Conservation (phyloP, 2,797 vertebrate genomes). For the Arctocebus calabarensis region DNA sequence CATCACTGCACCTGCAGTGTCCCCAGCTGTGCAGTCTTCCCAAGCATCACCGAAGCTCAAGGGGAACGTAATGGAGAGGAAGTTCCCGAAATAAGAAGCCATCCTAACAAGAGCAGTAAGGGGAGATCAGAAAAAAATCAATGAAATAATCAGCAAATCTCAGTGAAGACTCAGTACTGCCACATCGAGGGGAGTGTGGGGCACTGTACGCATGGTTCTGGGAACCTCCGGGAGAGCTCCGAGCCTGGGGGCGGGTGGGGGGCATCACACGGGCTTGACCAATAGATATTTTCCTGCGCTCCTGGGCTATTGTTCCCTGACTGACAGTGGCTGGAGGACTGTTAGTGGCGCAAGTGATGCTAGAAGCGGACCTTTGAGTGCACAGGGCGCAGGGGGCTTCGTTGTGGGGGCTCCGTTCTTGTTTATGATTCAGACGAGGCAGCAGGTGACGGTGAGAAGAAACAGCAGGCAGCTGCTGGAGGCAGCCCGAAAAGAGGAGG, state of each 20-base stretch:
- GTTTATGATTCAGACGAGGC: neutral
- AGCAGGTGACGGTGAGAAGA: neutral
- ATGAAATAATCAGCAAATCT: neutral
- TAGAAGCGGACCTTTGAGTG: neutral
- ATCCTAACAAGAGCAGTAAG: neutral
- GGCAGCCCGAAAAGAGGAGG: neutral
- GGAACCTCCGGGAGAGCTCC: neutral
- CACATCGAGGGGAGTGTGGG: neutral
- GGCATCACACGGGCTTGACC: neutral
- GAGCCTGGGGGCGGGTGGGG: fast-evolving
- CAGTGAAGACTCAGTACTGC: neutral
- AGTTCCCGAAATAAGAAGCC: neutral
- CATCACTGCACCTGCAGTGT: neutral
- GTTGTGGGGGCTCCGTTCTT: fast-evolving
- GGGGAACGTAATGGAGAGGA: neutral
- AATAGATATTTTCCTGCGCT: neutral
- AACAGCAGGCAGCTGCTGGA: neutral
- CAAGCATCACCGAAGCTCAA: neutral
- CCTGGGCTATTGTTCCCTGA: neutral
- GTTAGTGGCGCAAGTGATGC: neutral
- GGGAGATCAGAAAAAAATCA: neutral
- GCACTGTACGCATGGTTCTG: neutral
- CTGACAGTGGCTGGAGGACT: neutral
- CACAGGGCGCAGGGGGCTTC: neutral
- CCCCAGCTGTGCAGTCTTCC: neutral